Evolutionary conservation across 2,113 vertebrate genomes (phyloP).

Genomic region (Anguilla rostrata): DNA sequence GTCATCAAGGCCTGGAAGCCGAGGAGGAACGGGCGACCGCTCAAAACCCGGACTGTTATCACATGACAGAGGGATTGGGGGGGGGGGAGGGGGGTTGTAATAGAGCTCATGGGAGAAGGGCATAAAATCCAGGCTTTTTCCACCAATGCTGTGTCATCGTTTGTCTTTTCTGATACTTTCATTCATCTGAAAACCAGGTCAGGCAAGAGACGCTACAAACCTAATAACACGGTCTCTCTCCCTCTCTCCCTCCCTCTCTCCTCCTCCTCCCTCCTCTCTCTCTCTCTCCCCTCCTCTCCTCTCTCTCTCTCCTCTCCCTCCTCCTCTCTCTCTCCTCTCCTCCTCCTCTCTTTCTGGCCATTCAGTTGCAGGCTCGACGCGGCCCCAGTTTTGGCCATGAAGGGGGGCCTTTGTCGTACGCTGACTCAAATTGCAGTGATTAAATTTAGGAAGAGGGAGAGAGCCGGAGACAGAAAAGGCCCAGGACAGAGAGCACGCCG

Average conservation of each 20-base stretch:
- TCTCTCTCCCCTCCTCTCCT: not conserved
- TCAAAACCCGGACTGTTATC: not conserved
- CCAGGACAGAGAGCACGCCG: slow-evolving; percentile 45
- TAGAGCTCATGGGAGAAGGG: not conserved
- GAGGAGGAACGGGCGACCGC: not conserved
- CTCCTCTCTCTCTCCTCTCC: no score
- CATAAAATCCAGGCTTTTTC: not conserved
- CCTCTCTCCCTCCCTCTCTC: not conserved
- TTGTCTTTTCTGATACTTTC: not conserved
- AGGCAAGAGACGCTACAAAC: not conserved
- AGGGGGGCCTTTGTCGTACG: slow-evolving; percentile 47
- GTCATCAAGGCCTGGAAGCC: slow-evolving; percentile 14
- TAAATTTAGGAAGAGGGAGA: slow-evolving; percentile 51
- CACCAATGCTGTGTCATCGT: not conserved
- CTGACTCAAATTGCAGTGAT: slow-evolving; percentile 60
- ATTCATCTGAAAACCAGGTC: not conserved
- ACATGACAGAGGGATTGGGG: not conserved
- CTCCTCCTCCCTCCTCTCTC: no score
- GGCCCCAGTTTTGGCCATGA: slow-evolving; percentile 33
- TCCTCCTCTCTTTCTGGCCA: not conserved
- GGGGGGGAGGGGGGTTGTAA: not conserved
- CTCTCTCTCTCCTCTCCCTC: no score
- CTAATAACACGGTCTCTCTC: not conserved
- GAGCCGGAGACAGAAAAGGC: slow-evolving; percentile 29
- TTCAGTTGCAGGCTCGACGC: not conserved